Evolutionary conservation across 2,888 invertebrate species (phyloP).

Genomic region (Lamellibrachia columna): DNA sequence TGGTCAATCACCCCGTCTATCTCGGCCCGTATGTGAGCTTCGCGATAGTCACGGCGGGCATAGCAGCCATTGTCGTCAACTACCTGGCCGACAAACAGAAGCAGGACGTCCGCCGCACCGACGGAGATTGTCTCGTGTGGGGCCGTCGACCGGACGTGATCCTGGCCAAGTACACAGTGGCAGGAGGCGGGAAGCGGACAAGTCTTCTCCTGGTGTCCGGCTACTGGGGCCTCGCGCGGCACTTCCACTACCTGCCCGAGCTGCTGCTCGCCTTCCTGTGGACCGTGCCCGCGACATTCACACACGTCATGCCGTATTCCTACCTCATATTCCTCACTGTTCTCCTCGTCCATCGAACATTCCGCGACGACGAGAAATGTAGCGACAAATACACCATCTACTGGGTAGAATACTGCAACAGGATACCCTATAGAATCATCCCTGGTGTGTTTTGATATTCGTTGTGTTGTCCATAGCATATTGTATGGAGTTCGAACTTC

Average conservation of each 20-base stretch:
- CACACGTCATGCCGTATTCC: slow-evolving; percentile 67
- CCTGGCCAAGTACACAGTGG: no score
- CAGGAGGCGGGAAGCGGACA: slow-evolving; percentile 40
- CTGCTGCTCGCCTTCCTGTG: slow-evolving; percentile 69
- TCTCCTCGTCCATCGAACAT: slow-evolving; percentile 69
- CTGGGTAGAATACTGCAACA: slow-evolving; percentile 70
- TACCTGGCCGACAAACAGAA: no score
- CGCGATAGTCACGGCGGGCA: no score
- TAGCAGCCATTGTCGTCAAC: no score
- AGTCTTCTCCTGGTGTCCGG: slow-evolving; percentile 70
- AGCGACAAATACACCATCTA: slow-evolving; percentile 69
- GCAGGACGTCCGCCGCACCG: no score
- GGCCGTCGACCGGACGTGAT: no score
- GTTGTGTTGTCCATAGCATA: no score
- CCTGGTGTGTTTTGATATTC: slow-evolving; percentile 68
- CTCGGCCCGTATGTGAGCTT: no score
- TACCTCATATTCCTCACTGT: slow-evolving; percentile 68
- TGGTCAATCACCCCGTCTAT: no score
- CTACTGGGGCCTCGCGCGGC: slow-evolving; percentile 72
- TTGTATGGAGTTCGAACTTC: no score
- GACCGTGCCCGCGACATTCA: slow-evolving; percentile 66
- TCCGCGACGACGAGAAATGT: slow-evolving; percentile 71
- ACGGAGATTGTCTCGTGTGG: no score
- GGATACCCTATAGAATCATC: slow-evolving; percentile 70
- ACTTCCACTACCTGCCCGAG: slow-evolving; percentile 73